These are phyloP conservation scores for Artemia sinica DNA, from an alignment of 2,888 invertebrate genomes.

Conservation along the genomic window DNA sequence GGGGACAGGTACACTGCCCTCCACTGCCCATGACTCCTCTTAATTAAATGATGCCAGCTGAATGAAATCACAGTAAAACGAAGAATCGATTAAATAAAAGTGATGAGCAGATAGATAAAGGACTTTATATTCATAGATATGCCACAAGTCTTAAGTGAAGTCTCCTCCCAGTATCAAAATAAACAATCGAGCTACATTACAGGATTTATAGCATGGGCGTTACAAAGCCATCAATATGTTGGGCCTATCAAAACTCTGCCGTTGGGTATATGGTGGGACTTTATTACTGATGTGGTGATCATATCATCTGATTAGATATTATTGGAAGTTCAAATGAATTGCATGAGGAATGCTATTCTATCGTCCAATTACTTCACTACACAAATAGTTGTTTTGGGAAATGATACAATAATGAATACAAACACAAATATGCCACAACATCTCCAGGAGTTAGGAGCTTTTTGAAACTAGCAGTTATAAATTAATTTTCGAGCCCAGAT, in stretches of 20 bases:
- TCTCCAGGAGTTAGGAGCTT: no score
- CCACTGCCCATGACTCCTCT: no score
- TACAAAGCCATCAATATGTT: neutral
- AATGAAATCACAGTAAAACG: no score
- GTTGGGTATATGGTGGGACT: constrained; percentile 5
- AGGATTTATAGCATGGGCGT: constrained; percentile 12
- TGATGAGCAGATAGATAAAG: neutral
- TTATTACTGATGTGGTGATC: neutral
- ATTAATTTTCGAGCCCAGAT: no score
- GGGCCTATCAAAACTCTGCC: neutral
- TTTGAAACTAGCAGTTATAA: no score
- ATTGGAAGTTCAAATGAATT: no score
- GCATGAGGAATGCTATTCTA: neutral
- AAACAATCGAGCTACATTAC: constrained; percentile 7
- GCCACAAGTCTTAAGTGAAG: neutral
- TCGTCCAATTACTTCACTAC: neutral
- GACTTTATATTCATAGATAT: constrained; percentile 12
- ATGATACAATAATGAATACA: no score
- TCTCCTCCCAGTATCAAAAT: constrained; percentile 1
- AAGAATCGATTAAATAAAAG: no score
- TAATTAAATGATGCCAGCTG: no score
- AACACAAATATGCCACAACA: no score
- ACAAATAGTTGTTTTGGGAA: neutral
- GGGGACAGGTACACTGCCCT: no score
- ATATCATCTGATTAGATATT: no score